Conservation (phyloP, 2,797 vertebrate species). For the Paedocypris micromegethes region DNA sequence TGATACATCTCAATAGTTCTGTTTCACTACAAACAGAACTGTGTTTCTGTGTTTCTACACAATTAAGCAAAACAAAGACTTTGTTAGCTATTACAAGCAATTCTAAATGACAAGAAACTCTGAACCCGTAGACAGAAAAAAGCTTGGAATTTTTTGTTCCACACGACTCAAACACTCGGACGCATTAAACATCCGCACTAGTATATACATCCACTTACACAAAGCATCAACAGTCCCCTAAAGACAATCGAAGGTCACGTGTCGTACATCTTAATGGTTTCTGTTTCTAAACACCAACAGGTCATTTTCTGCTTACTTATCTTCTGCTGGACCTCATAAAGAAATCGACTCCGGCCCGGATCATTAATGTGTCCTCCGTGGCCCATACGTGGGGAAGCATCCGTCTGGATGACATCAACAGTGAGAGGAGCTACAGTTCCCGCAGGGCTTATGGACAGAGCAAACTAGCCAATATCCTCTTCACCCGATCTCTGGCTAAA, state of each 20-base stretch:
- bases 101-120: too few relatives aligned
- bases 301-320: conserved; percentile 86
- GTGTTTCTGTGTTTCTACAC: too few relatives aligned
- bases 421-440: conserved; percentile 75
- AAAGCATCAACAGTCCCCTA: conserved; percentile 18
- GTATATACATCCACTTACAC: conserved; percentile 32
- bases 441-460: conserved; percentile 87
- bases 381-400: conserved; percentile 80
- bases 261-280: conserved; percentile 7
- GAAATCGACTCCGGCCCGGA: conserved; percentile 76
- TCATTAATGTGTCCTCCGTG: conserved; percentile 80
- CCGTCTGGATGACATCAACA: conserved; percentile 82
- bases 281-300: conserved; percentile 53
- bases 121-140: too few relatives aligned
- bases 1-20: too few relatives aligned
- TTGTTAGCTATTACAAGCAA: too few relatives aligned
- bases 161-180: conserved; percentile 16
- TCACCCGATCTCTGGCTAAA: conserved; percentile 76
- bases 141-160: too few relatives aligned
- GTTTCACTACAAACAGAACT: too few relatives aligned
- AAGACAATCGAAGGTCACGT: conserved; percentile 34
- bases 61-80: too few relatives aligned
- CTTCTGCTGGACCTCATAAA: conserved; percentile 82
- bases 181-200: conserved; percentile 11
- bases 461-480: conserved; percentile 88